Conservation (phyloP, 2,888 invertebrate genomes). For the Apoda limacodes region DNA sequence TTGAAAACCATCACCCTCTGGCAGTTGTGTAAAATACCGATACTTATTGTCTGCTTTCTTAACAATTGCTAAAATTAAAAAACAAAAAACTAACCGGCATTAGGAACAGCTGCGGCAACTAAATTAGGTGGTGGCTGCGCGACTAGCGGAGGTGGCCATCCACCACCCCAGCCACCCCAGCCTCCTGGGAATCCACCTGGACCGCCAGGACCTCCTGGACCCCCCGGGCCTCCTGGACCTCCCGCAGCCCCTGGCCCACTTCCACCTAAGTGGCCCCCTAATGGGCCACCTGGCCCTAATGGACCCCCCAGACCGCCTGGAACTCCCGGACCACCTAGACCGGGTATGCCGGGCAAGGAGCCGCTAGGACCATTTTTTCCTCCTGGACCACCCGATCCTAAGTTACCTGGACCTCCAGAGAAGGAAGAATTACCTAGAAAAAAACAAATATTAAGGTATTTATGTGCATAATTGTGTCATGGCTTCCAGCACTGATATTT, state of each 20-base stretch:
- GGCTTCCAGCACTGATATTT: no score
- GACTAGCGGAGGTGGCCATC: conserved; percentile 39
- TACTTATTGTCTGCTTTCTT: no score
- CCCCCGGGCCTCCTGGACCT: conserved; percentile 12
- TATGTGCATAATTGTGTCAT: no score
- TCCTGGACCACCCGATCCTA: conserved; percentile 8
- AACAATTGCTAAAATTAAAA: no score
- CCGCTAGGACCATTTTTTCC: conserved; percentile 11
- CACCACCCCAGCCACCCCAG: conserved; percentile 46
- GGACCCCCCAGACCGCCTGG: conserved; percentile 4
- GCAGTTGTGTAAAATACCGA: no score
- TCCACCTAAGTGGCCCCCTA: conserved; percentile 5
- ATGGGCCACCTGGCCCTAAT: conserved; percentile 9
- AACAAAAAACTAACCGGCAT: conserved; percentile 27
- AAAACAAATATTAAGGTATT: no score
- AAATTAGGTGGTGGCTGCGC: conserved; percentile 41
- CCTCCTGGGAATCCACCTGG: conserved; percentile 17
- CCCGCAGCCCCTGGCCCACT: conserved; percentile 18
- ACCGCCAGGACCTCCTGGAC: conserved; percentile 20
- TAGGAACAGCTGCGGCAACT: conserved; percentile 23
- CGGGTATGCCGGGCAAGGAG: conserved; percentile 15
- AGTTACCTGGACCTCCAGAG: background rate
- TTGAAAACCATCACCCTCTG: no score
- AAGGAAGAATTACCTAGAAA: no score
- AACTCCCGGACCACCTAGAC: conserved; percentile 3